phyloP scores from a whole-genome alignment of 2,888 invertebrate species.

The Acrobasis consociella region DNA sequence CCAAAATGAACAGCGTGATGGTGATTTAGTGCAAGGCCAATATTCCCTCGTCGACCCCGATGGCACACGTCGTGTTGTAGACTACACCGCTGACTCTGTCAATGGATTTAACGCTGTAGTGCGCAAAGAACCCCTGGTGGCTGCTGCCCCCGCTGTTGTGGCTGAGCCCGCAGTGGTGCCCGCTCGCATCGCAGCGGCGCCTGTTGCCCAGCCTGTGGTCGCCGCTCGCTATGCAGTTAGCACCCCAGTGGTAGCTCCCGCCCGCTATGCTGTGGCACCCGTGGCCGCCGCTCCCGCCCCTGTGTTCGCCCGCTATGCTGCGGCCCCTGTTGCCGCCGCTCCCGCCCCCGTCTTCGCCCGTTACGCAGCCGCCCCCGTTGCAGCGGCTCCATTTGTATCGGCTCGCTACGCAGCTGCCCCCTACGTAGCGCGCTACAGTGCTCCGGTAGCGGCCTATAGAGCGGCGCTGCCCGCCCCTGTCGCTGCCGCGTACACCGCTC shows the following conservation, averaged over 20 bases:
- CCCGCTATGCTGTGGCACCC: slow-evolving; percentile 29
- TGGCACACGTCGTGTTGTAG: slow-evolving; percentile 67
- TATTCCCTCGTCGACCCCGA: slow-evolving; percentile 73
- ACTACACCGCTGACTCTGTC: slow-evolving; percentile 68
- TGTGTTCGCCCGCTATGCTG: slow-evolving; percentile 36
- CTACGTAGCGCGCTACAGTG: slow-evolving; percentile 44
- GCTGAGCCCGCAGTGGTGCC: slow-evolving; percentile 57
- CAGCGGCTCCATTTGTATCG: slow-evolving; percentile 25
- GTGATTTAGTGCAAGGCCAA: slow-evolving; percentile 77
- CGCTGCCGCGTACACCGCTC: slow-evolving; percentile 39
- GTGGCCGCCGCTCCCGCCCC: slow-evolving; percentile 37
- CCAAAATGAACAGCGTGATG: slow-evolving; percentile 77
- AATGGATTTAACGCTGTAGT: slow-evolving; percentile 74
- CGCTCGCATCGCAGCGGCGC: slow-evolving; percentile 45
- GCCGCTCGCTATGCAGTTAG: slow-evolving; percentile 39
- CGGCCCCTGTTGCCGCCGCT: slow-evolving; percentile 43
- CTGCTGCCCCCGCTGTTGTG: slow-evolving; percentile 60
- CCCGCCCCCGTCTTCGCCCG: slow-evolving; percentile 40
- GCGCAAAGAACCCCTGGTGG: slow-evolving; percentile 64
- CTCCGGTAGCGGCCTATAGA: slow-evolving; percentile 32
- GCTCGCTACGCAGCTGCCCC: slow-evolving; percentile 42
- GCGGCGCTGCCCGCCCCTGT: slow-evolving; percentile 34
- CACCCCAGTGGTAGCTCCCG: slow-evolving; percentile 36
- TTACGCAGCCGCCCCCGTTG: slow-evolving; percentile 40
- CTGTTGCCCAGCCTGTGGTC: slow-evolving; percentile 49